Evolutionary conservation across 2,888 invertebrate genomes (phyloP), one percentile per base, ranked within the genome.

Genomic region (Incurvaria masculella): DNA sequence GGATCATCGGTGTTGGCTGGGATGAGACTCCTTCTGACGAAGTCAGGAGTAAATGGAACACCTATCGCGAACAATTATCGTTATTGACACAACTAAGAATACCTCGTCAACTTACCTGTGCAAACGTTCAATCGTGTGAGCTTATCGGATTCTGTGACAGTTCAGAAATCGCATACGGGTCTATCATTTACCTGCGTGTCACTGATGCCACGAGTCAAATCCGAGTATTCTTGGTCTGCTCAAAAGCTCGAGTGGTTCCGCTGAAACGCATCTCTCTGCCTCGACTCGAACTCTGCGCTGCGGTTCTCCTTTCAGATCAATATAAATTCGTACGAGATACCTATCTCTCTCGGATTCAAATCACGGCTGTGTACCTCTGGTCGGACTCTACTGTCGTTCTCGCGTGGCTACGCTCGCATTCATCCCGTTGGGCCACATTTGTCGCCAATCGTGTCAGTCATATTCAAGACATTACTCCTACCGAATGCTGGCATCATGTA

Each of bases 111-210:
- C 11, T 39, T 21, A 10, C 38, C 4, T 43, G 47, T 39, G 18
- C n/a, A 8, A 20, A 8, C 3, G 33, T 16, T n/a, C 5, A n/a
- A 43, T 6, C 1, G 2, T 51, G 57, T 4, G 58, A 61, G 49
- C 18, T 63, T 8, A 59, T 61, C 42, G 40, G 50, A 0, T 62
- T 62, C 42, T 53, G 56, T 21, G 61, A 61, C 38, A 57, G 61
- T 0, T 59, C 59, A 0, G 48, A 52, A 17, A 1, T 2, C 1
- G 59, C 60, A 1, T 59, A 56, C 19, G 61, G 59, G 1, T 56
- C 59, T 4, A 60, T 60, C 39, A 26, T 62, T 19, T 62, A 61
- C 45, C 26, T 59, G 5, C 45, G 33, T 16, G 52, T 59, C 0
- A 42, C 56, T 10, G 45, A 46, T 1, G 45, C 48, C 1, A 10